phyloP scores from a whole-genome alignment of 1,140 invertebrate genomes.

The Leptinotarsa undecemlineata region DNA sequence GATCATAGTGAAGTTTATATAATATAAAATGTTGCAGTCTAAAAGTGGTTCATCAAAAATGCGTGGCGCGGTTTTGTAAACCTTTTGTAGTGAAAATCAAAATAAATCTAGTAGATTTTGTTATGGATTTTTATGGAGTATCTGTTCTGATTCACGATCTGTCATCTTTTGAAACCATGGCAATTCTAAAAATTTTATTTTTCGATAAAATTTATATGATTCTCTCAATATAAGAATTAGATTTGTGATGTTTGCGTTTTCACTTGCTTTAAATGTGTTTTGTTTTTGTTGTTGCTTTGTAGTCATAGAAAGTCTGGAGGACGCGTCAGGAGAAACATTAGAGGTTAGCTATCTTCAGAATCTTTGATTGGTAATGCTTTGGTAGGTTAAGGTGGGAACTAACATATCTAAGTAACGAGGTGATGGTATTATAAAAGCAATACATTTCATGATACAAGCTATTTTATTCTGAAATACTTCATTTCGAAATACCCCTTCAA shows the following conservation, averaged over 20 bases:
- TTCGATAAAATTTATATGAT: not conserved
- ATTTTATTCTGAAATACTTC: too few species aligned
- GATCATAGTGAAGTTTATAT: too few species aligned
- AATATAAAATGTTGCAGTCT: too few species aligned
- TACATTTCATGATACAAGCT: not conserved
- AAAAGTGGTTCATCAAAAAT: too few species aligned
- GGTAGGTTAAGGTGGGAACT: not conserved
- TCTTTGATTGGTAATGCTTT: not conserved
- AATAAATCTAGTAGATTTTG: too few species aligned
- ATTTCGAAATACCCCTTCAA: too few species aligned
- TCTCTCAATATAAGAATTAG: not conserved
- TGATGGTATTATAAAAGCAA: not conserved
- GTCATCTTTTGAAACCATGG: too few species aligned
- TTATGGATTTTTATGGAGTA: too few species aligned
- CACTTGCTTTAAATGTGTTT: constrained; percentile 42
- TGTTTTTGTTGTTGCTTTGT: constrained; percentile 50
- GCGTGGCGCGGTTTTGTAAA: too few species aligned
- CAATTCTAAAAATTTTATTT: too few species aligned
- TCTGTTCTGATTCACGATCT: not conserved
- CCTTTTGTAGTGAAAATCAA: too few species aligned
- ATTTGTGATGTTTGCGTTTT: constrained; percentile 22
- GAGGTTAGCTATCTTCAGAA: constrained; percentile 44
- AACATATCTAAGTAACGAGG: not conserved
- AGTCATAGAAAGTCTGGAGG: constrained; percentile 49
- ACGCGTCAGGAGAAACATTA: constrained; percentile 39